phyloP scores from a whole-genome alignment of 2,888 invertebrate species.

The Neoaliturus tenellus region DNA sequence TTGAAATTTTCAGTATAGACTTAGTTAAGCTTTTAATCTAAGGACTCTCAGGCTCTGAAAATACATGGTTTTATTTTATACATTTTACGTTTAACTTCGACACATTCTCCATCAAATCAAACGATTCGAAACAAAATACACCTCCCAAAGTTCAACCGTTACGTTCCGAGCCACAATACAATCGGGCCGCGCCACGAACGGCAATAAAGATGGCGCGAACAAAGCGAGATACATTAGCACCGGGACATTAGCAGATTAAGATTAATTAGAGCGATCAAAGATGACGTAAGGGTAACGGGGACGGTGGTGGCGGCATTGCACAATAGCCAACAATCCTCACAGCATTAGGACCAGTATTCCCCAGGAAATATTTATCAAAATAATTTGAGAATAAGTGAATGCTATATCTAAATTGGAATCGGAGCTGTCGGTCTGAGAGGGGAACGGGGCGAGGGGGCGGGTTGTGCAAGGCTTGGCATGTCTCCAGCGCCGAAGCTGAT shows the following conservation, averaged over 20 bases:
- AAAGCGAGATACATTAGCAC: neutral
- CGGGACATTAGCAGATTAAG: neutral
- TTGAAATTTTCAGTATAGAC: too few species aligned
- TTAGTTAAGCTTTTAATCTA: too few species aligned
- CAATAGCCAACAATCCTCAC: neutral
- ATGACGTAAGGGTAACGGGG: neutral
- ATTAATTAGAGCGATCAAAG: constrained; percentile 28
- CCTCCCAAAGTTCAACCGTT: too few species aligned
- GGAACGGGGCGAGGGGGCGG: constrained; percentile 10
- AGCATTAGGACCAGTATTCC: neutral
- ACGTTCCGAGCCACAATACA: neutral
- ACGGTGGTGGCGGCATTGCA: neutral
- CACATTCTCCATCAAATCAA: too few species aligned
- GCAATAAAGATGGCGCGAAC: constrained; percentile 15
- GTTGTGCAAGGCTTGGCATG: constrained; percentile 34
- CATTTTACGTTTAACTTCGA: too few species aligned
- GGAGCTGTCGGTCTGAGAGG: neutral
- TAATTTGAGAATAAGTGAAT: constrained; percentile 31
- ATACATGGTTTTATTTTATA: too few species aligned
- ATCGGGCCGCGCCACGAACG: neutral
- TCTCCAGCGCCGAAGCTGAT: neutral
- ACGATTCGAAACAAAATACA: too few species aligned
- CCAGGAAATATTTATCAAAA: constrained; percentile 45
- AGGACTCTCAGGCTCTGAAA: too few species aligned
- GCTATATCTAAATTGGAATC: constrained; percentile 47